These are phyloP conservation scores for Epistrophella euchroma DNA, from an alignment of 2,888 invertebrate genomes.

Conservation along the genomic window DNA sequence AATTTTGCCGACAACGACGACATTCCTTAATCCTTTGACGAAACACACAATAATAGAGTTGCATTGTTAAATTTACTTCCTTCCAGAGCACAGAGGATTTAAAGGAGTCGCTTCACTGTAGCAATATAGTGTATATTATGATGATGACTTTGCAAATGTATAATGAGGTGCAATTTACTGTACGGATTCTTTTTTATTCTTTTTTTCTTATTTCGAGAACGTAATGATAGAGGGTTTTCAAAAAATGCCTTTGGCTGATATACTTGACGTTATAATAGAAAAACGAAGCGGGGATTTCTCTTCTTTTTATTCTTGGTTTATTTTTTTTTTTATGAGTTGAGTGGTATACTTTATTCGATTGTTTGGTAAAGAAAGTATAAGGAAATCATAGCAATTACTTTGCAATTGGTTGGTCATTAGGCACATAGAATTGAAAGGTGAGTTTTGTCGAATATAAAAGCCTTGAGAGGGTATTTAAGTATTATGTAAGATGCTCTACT, in stretches of 20 bases:
- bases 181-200: constrained; percentile 39
- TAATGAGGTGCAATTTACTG: constrained; percentile 73
- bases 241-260: constrained; percentile 46
- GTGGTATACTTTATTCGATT: constrained; percentile 63
- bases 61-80: constrained; percentile 62
- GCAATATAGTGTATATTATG: constrained; percentile 15
- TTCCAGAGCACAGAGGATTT: constrained; percentile 1
- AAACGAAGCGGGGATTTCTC: constrained; percentile 26
- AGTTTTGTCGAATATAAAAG: constrained; percentile 9
- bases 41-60: constrained; percentile 59
- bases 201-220: constrained; percentile 48
- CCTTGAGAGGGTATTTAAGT: constrained; percentile 45
- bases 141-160: constrained; percentile 60
- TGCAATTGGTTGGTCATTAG: constrained; percentile 59
- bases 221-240: constrained; percentile 57
- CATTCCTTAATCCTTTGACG: constrained; percentile 66
- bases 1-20: constrained; percentile 45
- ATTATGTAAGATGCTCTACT: constrained; percentile 3
- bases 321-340: constrained; percentile 27
- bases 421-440: constrained; percentile 35
- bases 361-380: constrained; percentile 36
- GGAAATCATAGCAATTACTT: constrained; percentile 60
- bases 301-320: not conserved
- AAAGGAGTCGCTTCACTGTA: constrained; percentile 60
- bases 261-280: constrained; percentile 31